Base-by-base conservation (phyloP, 2,797 vertebrate genomes). In the Cossypha dichroa region DNA sequence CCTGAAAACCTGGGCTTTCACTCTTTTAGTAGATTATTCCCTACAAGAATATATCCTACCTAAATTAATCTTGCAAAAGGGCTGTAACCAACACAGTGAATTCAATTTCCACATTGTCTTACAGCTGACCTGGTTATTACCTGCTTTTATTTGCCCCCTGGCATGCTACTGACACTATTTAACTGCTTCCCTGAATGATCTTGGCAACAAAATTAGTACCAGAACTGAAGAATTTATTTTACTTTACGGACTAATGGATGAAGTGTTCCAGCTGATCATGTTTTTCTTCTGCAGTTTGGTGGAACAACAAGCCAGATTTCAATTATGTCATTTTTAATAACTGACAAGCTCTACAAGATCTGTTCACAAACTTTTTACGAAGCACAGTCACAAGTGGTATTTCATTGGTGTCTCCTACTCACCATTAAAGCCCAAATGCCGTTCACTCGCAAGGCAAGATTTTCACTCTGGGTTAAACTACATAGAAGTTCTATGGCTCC, bases 401-500 rank as follows among this genome's bases (percentile, higher is more conserved):
- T 84, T 41, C 23, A 56, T 3, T 51, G 58, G 56, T 18, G 38
- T 40, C 45, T 55, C 90, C 69, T 91, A 97, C 98, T 97, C 97
- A 99, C 99, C 99, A 99, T 99, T 88, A 99, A 98, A 94, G 99
- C 99, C 99, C 99, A 99, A 98, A 99, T 99, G 91, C 99, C 99
- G 4, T 99, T 99, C 93, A 99, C 99, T 94, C 99, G 98, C 95
- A 99, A 98, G 51, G 99, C 99, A 81, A 99, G 98, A 94, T 99
- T 99, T 97, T 99, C 99, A 97, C 99, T 99, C 97, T 99, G 99
- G 63, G 99, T 99, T 97, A 99, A 98, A 98, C 99, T 99, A 98
- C 99, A 99, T 81, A 99, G 98, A 97, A 99, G 98, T 93, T 99
- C 99, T 45, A 99, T 99, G 89, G 99, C 99, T 96, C 99, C 99